Base-by-base conservation (phyloP, 2,113 vertebrate species). In the Promerops cafer region DNA sequence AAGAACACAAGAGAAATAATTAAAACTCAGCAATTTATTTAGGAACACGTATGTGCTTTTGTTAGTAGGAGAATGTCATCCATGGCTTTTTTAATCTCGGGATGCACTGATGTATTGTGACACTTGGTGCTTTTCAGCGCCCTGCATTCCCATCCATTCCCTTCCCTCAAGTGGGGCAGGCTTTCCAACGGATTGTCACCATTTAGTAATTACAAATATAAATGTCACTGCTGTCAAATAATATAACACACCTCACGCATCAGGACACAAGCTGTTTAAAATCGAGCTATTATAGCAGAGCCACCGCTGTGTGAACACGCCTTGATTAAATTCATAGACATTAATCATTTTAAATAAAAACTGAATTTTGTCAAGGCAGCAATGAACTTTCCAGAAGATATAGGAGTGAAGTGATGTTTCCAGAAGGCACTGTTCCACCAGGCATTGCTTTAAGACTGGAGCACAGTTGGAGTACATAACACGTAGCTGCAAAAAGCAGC, bases 291-390 rank as follows among this genome's bases (percentile, higher is more conserved):
- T 87, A 87, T 5, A 80, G 96, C 60, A 79, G 83, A 91, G 87
- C 78, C 14, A 8, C 64, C 0, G 5, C 92, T 56, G 83, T 63
- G 78, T 75, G 94, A 97, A 91, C 86, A 78, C 3, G 65, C 85
- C 65, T 95, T 94, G 94, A 96, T 97, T 96, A 97, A 95, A 95
- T 92, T 97, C 76, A 72, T 11, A 94, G 92, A 11, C 95, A 97
- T 97, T 97, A 95, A 97, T 97, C 97, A 95, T 97, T 95, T 94
- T 91, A 96, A 97, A 97, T 97, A 94, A 97, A 96, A 97, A 89
- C 86, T 82, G 95, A 90, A 76, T 95, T 96, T 93, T 87, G 37
- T 83, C 87, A 81, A 86, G 89, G 91, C 94, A 93, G 96, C 79
- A 69, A 74, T 93, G 95, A 96, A 96, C 92, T 89, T 97, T 94